Evolutionary conservation across 2,797 vertebrate genomes (phyloP), one percentile per base, ranked within the genome.

Genomic region (Okamejei kenojei): DNA sequence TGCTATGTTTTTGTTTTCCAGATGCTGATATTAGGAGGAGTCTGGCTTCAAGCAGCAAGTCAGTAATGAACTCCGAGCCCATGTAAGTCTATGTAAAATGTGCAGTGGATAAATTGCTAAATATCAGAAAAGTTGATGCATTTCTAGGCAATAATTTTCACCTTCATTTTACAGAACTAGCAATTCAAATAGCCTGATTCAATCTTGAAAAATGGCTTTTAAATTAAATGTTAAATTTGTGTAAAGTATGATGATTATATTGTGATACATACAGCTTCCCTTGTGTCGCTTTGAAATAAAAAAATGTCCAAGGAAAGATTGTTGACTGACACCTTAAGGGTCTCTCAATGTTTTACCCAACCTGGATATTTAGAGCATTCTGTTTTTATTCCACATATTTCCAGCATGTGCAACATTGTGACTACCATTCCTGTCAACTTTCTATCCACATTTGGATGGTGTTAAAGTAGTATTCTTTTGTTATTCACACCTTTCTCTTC

Each of bases 21-120:
- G 97, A 99, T 96, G 97, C 97, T 92, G 98, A 99, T 94, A 97
- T 98, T 95, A 98, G 97, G 95, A 97, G 96, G 95, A 97, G 95
- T 19, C 94, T 95, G 0, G 95, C 96, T 35, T 97, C 94, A 93
- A 95, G 95, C 95, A 97, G 95, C 93, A 97, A 95, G 93, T 96
- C 97, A n/a, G 97, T 97, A 94, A 95, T 97, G 93, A 97, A 97
- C 94, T 98, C 98, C 0, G 98, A 98, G 29, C 97, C 97, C 93
- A 96, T 97, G 99, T 99, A 95, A 94, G 98, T 97, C 93, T 63
- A 80, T 26, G n/a, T 73, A 68, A 90, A 90, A 23, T 35, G n/a
- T 92, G 82, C n/a, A 54, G 79, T 81, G 15, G 29, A 4, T n/a
- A 88, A 68, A 5, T 13, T 88, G 58, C 8, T 11, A 86, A 81